phyloP scores from a whole-genome alignment of 2,888 invertebrate species.

The Hydraecia micacea region DNA sequence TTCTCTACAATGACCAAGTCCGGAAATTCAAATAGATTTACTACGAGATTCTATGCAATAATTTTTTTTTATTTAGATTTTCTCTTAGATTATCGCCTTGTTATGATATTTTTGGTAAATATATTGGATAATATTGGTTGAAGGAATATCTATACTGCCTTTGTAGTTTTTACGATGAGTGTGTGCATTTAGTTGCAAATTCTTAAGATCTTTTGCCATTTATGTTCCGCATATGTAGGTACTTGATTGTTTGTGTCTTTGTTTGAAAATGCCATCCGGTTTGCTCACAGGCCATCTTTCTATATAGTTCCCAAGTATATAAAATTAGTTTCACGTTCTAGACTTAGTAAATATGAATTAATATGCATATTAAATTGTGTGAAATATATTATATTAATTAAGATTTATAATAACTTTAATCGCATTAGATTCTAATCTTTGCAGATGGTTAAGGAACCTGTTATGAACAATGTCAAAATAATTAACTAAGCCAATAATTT shows the following conservation, averaged over 20 bases:
- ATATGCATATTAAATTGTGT: not conserved
- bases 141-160: not conserved
- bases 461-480: constrained; percentile 51
- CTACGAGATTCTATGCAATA: not conserved
- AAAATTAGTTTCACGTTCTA: not conserved
- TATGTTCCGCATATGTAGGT: not conserved
- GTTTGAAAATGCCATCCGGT: not conserved
- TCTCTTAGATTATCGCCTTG: not conserved
- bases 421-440: constrained; percentile 20
- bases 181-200: constrained; percentile 8
- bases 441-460: constrained; percentile 2
- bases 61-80: not conserved
- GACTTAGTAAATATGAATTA: not conserved
- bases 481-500: constrained; percentile 54
- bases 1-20: not conserved
- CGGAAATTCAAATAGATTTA: not conserved
- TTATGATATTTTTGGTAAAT: too few species aligned
- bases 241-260: not conserved
- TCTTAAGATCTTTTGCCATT: not conserved
- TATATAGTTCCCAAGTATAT: not conserved
- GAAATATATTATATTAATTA: not conserved
- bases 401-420: constrained; percentile 4
- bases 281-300: not conserved
- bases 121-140: not conserved
- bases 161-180: not conserved